Conservation (phyloP, 1,140 invertebrate species). For the Drosophila rufa region DNA sequence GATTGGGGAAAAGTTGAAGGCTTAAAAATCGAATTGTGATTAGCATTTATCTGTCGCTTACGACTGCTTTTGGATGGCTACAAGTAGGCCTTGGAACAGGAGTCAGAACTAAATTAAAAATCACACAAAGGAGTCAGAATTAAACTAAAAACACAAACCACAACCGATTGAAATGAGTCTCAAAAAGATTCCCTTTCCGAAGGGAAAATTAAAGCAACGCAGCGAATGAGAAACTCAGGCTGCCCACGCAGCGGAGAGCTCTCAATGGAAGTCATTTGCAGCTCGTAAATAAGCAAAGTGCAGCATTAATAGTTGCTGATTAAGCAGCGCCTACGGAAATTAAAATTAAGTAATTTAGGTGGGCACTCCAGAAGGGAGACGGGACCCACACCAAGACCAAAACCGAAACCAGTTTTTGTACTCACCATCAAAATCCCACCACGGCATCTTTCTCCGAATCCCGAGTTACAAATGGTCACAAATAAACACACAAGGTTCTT, state of each 20-base stretch:
- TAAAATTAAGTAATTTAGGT: slow-evolving; percentile 76
- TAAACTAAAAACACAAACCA: not conserved
- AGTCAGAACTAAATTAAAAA: not conserved
- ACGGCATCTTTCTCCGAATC: too few relatives aligned
- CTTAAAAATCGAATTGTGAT: not conserved
- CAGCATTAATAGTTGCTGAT: slow-evolving; percentile 77
- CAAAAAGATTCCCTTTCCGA: not conserved
- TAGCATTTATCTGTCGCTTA: not conserved
- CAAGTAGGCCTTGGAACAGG: too few relatives aligned
- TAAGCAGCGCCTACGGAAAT: slow-evolving; percentile 74
- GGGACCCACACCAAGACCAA: not conserved
- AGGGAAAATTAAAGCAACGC: not conserved
- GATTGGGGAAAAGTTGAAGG: not conserved
- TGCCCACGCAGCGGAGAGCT: slow-evolving; percentile 37
- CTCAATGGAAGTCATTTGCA: slow-evolving; percentile 73
- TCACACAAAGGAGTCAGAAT: not conserved
- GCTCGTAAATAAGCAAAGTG: slow-evolving; percentile 74
- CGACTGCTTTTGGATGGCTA: too few relatives aligned
- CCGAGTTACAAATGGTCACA: too few relatives aligned
- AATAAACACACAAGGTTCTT: too few relatives aligned
- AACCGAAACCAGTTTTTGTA: not conserved
- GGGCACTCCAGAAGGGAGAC: not conserved
- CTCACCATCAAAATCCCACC: not conserved
- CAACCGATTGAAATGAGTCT: too few relatives aligned
- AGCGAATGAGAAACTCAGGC: not conserved